Base-by-base conservation (phyloP, 2,888 invertebrate species). In the Chirona hameri region DNA sequence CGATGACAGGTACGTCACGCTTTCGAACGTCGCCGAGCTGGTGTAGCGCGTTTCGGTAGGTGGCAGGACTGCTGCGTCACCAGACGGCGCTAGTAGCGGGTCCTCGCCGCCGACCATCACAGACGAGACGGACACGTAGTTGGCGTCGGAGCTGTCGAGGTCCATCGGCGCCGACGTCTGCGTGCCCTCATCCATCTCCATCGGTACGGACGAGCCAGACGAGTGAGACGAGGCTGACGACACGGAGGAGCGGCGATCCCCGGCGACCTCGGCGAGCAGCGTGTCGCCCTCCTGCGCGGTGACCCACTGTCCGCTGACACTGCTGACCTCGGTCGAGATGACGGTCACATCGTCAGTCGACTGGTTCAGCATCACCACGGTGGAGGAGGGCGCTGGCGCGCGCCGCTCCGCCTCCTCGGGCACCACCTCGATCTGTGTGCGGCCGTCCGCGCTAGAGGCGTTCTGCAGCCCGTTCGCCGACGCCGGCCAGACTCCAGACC, bases 361-460 rank as follows among this genome's bases (percentile, higher is more conserved):
- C 76, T 76, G 76, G 21, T 76, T 76, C 39, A 76, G 39, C 76
- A 76, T 76, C 21, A 76, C 76, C 39, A 76, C 76, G 0, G 76
- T 76, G 39, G 76, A 76, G 18, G 39, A 39, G 39, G 18, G 18
- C 0, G 76, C 39, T 9, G 39, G 39, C 69, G 29, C 1, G 29
- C 29, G 10, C 29, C 29, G 69, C 69, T 29, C 69, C 76, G 10
- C 29, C 76, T 39, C 76, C 39, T 31, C 31, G 21, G 76, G n/a
- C 76, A 31, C 76, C 76, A 76, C 76, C 76, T 76, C 76, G 4
- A 76, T 76, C 39, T 76, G 76, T 0, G 76, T 76, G 76, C 76
- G 76, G 21, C 76, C 76, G 76, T 76, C 76, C 4, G 39, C 4
- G 76, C 76, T 29, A 24, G 76, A 76, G 0, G 76, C 29, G 76